Evolutionary conservation across 2,113 vertebrate species (phyloP).

Genomic region (Steatornis caripensis): DNA sequence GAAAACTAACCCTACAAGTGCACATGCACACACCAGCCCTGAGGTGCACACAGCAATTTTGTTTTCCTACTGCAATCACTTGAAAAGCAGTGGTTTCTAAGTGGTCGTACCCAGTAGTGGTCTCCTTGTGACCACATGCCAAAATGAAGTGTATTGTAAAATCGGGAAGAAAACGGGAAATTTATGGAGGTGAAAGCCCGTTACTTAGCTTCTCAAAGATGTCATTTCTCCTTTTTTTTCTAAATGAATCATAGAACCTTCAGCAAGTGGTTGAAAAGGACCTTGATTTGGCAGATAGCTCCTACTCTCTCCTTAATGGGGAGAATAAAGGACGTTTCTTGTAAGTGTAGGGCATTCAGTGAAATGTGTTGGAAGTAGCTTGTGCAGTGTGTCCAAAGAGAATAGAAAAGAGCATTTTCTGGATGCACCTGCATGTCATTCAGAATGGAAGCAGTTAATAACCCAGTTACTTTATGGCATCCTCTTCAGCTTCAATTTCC

Average conservation of each 20-base stretch:
- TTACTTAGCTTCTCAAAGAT: neutral
- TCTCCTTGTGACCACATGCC: neutral
- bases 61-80: neutral
- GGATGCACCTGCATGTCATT: neutral
- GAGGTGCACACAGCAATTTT: neutral
- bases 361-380: neutral
- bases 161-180: neutral
- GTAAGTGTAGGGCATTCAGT: neutral
- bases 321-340: neutral
- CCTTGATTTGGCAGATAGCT: neutral
- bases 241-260: neutral
- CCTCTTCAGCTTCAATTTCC: neutral
- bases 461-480: neutral
- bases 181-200: neutral
- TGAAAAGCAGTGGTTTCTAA: neutral
- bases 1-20: neutral
- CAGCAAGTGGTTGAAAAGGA: neutral
- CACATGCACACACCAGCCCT: neutral
- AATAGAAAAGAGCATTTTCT: neutral
- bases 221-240: neutral
- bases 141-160: neutral
- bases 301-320: neutral
- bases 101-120: neutral
- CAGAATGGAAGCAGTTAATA: slow-evolving; percentile 24
- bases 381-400: neutral